Base-by-base conservation (phyloP, 2,888 invertebrate species). In the Dryobotodes eremita region DNA sequence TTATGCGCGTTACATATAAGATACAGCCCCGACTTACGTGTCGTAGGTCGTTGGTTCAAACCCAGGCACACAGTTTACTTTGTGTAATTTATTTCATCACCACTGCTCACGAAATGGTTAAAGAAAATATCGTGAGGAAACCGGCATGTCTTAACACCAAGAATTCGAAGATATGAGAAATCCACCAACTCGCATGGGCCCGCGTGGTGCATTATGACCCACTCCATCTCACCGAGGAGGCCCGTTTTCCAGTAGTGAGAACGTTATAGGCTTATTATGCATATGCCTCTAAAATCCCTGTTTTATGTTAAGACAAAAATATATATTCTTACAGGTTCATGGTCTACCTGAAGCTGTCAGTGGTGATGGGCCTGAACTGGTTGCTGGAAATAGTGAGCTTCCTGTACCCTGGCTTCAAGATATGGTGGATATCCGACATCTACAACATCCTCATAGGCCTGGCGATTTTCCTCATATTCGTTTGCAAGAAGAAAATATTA, bases 311-410 rank as follows among this genome's bases (percentile, higher is more conserved):
- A 20, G 20, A 62, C 7, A 61, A 26, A 20, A 46, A 13, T 1
- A 13, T 76, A 0, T n/a, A 55, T 75, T 10, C 84, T 90, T 86
- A n/a, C 92, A 96, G 96, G 80, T 92, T 96, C 3, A 89, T 95
- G 84, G 91, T 96, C 2, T 96, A 96, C 81, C 74, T 96, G 61
- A 96, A 96, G 84, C 86, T 96, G n/a, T 95, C 95, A 0, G 86
- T 95, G 8, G 93, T 96, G 79, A 96, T 96, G 96, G 96, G 96
- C 0, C 88, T 96, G 42, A 96, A 94, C 87, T 96, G 96, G 96
- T 64, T 96, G 26, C 86, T 96, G 3, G 96, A 96, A 82, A 93
- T 96, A 59, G 81, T 93, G 61, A 95, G 96, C 74, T 94, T 90
- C 71, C 62, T 92, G 55, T 86, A 85, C 5, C 95, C 95, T 0